Conservation (phyloP, 2,113 vertebrate species). For the Tetraodon nigroviridis region DNA sequence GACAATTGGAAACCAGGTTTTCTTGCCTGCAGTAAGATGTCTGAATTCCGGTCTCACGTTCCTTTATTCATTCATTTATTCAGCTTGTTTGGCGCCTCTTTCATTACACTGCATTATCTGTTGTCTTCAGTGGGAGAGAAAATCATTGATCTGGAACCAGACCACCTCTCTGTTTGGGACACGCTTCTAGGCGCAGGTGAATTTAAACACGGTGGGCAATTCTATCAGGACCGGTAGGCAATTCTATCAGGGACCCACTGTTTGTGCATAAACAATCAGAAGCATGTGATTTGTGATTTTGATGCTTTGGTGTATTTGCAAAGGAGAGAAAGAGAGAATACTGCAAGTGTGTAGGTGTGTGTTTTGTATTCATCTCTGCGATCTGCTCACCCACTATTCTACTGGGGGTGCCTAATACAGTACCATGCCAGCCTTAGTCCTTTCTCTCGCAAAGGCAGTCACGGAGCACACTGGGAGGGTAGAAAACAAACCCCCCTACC, state of each 20-base stretch:
- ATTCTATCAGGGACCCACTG: constrained; percentile 74
- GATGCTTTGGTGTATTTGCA: constrained; percentile 69
- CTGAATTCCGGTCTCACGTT: constrained; percentile 74
- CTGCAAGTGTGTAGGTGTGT: constrained; percentile 72
- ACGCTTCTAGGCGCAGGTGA: constrained; percentile 73
- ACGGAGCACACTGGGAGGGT: constrained; percentile 72
- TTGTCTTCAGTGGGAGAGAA: constrained; percentile 74
- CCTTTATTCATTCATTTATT: constrained; percentile 78
- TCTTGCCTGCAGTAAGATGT: constrained; percentile 71
- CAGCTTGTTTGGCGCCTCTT: constrained; percentile 76
- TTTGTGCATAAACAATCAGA: constrained; percentile 77
- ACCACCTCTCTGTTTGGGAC: constrained; percentile 74
- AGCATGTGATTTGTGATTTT: constrained; percentile 76
- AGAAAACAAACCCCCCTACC: constrained; percentile 76
- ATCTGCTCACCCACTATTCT: constrained; percentile 75
- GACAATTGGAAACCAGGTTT: constrained; percentile 72
- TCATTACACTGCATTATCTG: constrained; percentile 76
- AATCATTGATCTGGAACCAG: constrained; percentile 78
- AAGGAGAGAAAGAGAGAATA: constrained; percentile 65
- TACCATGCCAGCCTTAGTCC: constrained; percentile 76
- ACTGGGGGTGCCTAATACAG: constrained; percentile 75
- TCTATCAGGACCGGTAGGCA: constrained; percentile 72
- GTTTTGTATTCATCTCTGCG: constrained; percentile 77
- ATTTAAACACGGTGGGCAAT: constrained; percentile 75
- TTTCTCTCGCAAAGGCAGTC: constrained; percentile 71